Percentiles rank a stretch among this genome's conserved stretches.
phyloP scores from a whole-genome alignment of 1,140 invertebrate species.

The Heliconius melpomene region DNA sequence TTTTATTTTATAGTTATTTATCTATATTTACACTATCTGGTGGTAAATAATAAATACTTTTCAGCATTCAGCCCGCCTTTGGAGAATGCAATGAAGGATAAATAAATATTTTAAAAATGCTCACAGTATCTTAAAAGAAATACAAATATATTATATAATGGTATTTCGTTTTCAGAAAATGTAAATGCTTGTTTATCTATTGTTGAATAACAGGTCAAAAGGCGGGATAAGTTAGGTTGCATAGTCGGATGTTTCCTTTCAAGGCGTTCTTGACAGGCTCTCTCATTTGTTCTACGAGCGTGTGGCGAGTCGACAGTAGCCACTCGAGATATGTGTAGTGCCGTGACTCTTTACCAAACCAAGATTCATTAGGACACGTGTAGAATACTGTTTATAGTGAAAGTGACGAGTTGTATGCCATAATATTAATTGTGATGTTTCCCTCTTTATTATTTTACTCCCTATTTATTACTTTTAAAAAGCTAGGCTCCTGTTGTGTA shows the following conservation, averaged over 20 bases:
- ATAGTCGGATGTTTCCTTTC: constrained; percentile 25
- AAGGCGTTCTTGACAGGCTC: constrained; percentile 21
- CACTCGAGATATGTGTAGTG: neutral
- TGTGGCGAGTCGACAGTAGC: neutral
- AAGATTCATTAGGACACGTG: neutral
- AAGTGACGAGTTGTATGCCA: neutral
- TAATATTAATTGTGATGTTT: neutral
- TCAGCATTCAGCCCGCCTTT: too few species aligned
- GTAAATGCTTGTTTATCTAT: constrained; percentile 2
- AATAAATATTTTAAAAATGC: too few species aligned
- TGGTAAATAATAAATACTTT: too few species aligned
- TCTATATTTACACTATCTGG: too few species aligned
- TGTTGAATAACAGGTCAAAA: constrained; percentile 20
- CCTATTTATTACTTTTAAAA: too few species aligned
- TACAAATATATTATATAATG: neutral
- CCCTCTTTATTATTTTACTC: too few species aligned
- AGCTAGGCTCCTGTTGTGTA: too few species aligned
- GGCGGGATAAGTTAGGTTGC: constrained; percentile 24
- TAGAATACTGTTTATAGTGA: neutral
- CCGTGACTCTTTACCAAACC: neutral
- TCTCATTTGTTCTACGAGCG: constrained; percentile 16
- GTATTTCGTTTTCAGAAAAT: neutral
- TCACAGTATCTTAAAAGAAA: too few species aligned
- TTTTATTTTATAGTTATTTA: too few species aligned
- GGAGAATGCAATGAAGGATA: too few species aligned